Conservation (phyloP, 2,888 invertebrate species). For the Drosophila greeni region DNA sequence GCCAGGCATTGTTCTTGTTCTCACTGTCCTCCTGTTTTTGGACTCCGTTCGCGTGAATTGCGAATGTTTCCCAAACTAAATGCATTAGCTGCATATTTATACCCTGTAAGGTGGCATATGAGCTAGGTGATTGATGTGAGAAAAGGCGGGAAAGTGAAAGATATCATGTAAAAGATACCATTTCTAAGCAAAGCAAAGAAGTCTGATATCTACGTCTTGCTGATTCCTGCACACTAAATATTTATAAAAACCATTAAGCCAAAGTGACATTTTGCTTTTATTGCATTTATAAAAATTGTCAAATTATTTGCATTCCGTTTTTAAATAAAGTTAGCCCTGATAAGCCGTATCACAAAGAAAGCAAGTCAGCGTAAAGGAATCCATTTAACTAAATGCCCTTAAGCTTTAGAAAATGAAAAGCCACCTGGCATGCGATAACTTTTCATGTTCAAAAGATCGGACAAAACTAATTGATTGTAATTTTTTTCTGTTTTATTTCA, state of each 20-base stretch:
- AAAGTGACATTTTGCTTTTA: background rate
- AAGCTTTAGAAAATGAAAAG: slow-evolving; percentile 10
- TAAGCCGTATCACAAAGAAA: slow-evolving; percentile 3
- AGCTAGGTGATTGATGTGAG: background rate
- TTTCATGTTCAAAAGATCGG: background rate
- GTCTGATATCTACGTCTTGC: too few relatives aligned
- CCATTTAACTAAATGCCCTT: slow-evolving; percentile 3
- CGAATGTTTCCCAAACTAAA: slow-evolving; percentile 45
- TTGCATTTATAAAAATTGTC: background rate
- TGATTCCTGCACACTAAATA: background rate
- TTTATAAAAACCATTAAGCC: background rate
- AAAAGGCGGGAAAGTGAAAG: background rate
- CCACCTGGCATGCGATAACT: background rate
- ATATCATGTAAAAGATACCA: too few relatives aligned
- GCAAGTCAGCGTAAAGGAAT: background rate
- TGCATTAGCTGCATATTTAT: slow-evolving; percentile 43
- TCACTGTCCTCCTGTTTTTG: slow-evolving; percentile 21
- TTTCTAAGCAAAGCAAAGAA: too few relatives aligned
- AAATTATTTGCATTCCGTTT: slow-evolving; percentile 19
- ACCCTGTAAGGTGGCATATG: slow-evolving; percentile 33
- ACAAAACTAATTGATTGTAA: background rate
- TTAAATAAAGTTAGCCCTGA: background rate
- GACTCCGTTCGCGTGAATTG: slow-evolving; percentile 49
- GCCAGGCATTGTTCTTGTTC: slow-evolving; percentile 45
- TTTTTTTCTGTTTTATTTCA: background rate